Conservation (phyloP, 2,113 vertebrate genomes). For the Bubo bubo region DNA sequence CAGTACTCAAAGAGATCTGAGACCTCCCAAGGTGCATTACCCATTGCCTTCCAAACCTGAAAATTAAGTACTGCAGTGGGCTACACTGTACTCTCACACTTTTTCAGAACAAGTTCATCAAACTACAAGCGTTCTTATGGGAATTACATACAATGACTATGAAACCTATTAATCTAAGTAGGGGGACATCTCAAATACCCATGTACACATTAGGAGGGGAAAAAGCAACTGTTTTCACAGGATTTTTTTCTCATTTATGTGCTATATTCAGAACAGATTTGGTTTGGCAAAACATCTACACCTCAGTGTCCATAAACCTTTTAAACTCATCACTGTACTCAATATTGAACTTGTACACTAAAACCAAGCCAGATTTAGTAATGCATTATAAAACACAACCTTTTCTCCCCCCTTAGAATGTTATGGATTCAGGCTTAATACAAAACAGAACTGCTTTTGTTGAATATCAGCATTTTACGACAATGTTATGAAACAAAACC, state of each 20-base stretch:
- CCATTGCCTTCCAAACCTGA: not conserved
- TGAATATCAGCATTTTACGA: not conserved
- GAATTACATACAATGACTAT: not conserved
- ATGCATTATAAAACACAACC: not conserved
- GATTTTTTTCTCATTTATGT: not conserved
- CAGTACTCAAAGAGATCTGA: not conserved
- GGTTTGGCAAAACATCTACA: not conserved
- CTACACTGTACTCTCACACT: not conserved
- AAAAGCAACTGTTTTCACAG: not conserved
- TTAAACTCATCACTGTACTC: not conserved
- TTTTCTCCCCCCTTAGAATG: not conserved
- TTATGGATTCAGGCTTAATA: not conserved
- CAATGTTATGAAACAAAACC: not conserved
- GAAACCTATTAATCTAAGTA: not conserved
- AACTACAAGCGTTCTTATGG: not conserved
- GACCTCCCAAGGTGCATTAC: not conserved
- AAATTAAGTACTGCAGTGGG: not conserved
- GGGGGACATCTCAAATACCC: not conserved
- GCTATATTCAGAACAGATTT: not conserved
- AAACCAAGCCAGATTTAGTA: not conserved
- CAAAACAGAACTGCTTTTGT: not conserved
- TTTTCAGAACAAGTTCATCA: not conserved
- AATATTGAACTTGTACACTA: not conserved
- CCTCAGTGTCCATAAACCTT: not conserved
- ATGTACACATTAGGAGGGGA: not conserved